A percentile compares a stretch with the other conserved stretches of the same genome.
phyloP scores from a whole-genome alignment of 2,113 vertebrate genomes.

The Gymnarchus niloticus region DNA sequence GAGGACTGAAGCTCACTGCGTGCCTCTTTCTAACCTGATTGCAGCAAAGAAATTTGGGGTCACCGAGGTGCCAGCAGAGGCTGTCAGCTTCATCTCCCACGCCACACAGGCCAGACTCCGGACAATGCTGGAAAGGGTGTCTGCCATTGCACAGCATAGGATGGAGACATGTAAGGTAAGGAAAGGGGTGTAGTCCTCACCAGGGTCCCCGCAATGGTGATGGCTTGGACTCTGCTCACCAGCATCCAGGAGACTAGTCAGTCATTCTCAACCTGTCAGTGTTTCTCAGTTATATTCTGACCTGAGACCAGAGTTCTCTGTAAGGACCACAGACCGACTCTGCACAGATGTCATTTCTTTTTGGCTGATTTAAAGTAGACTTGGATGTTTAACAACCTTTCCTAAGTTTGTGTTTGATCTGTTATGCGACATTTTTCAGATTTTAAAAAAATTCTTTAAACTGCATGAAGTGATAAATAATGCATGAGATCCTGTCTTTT shows the following conservation, averaged over 20 bases:
- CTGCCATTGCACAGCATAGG: constrained; percentile 74
- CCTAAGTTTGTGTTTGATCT: background rate
- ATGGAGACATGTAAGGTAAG: constrained; percentile 76
- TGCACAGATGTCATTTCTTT: background rate
- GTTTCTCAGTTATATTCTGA: too few species aligned
- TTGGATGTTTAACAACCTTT: background rate
- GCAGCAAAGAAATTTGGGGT: constrained; percentile 77
- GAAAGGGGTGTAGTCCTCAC: constrained; percentile 46
- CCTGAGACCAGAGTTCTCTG: background rate
- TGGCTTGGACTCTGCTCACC: background rate
- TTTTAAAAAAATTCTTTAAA: background rate
- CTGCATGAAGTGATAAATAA: background rate
- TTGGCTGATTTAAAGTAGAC: background rate
- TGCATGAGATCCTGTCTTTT: background rate
- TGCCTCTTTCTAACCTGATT: constrained; percentile 34
- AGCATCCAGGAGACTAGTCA: background rate
- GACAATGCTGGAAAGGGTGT: constrained; percentile 75
- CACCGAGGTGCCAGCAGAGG: constrained; percentile 73
- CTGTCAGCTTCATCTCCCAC: constrained; percentile 77
- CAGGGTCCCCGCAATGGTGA: background rate
- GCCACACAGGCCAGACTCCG: constrained; percentile 73
- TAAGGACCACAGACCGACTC: background rate
- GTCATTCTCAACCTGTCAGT: background rate
- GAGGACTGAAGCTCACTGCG: background rate
- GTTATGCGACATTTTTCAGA: background rate